Base-by-base conservation (phyloP, 2,888 invertebrate species). In the Scotopteryx bipunctaria region DNA sequence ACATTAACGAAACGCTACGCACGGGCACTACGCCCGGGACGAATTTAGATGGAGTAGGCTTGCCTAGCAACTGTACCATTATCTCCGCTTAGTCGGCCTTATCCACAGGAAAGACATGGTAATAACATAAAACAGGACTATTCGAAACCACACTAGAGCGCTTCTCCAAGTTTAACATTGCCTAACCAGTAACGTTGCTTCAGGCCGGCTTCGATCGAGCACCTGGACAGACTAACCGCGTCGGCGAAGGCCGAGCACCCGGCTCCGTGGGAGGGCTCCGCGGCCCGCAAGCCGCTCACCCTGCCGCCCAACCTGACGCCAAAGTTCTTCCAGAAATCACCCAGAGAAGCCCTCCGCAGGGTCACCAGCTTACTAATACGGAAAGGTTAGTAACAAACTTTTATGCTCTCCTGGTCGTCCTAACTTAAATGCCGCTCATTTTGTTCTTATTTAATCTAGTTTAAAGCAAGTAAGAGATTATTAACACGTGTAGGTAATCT, bases 341-440 rank as follows among this genome's bases (percentile, higher is more conserved):
- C 96, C 37, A 92, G 96, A 73, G 96, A 96, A 84, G 96, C 96
- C 55, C 91, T 96, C 65, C 92, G 96, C 75, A 93, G 96, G 83
- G 96, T 96, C 76, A 96, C 96, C 81, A 96, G 96, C 92, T 93
- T 96, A 84, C 93, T 96, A 81, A 96, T 96, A 86, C 92, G 95
- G 81, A 95, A 95, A 92, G 95, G 95, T 95, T 86, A 92, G 92
- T 59, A 46, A 46, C 32, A 33, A 29, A 43, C 19, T 25, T 2
- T 9, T 9, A 9, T 25, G 2, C 23, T 6, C 23, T 23, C 23
- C 23, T 21, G 8, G 8, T 21, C 21, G 21, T 8, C 23, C 8
- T 23, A 23, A 21, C 21, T 3, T 21, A 21, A 21, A 21, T 2
- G 2, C n/a, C n/a, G n/a, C n/a, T n/a, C n/a, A n/a, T n/a, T n/a